Base-by-base conservation (phyloP, 2,797 vertebrate genomes). In the Rhabdophis nuchalis region DNA sequence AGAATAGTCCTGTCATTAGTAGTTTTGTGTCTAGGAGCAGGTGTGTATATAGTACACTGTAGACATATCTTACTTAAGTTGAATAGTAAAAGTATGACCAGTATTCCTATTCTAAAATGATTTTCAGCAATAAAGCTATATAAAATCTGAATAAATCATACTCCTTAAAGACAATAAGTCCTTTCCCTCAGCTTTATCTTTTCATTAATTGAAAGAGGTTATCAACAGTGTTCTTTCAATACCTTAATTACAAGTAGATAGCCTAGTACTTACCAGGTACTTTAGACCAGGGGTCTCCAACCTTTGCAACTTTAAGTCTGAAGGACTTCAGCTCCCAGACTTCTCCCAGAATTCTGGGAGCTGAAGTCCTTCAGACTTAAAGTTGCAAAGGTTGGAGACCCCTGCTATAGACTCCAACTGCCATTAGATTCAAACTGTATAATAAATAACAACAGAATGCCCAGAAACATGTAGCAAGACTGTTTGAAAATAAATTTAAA, bases 1-100 rank as follows among this genome's bases (percentile, higher is more conserved):
- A 41, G 52, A 10, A 1, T 0, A 0, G 58, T 85, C 16, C 8
- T 20, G 2, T 29, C 18, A 60, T 5, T 90, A n/a, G 27, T 23
- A 27, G 8, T 57, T 27, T 52, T 85, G 25, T 46, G 41, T 29
- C 14, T 86, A 86, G 58, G 32, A 68, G 25, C 16, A 52, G 29
- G 23, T 58, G 32, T 52, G 57, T 61, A 46, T 52, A 27, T 36
- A 32, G 25, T 77, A 77, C 23, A 89, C 36, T 52, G 29, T 90
- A 36, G 23, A 10, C 10, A 57, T 32, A 77, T 14, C 41, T 46
- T 20, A 58, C 29, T 58, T 32, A 58, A 60, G 57, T n/a, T 85
- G 77, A 23, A 36, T 50, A 23, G 46, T 58, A 90, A 20, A 82
- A 50, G 5, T 56, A 36, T 90, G 2, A 41, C 25, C 32, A 57